A percentile compares a stretch with the other conserved stretches of the same genome.
Evolutionary conservation across 2,113 vertebrate genomes (phyloP).

Genomic region (Hippocampus zosterae): DNA sequence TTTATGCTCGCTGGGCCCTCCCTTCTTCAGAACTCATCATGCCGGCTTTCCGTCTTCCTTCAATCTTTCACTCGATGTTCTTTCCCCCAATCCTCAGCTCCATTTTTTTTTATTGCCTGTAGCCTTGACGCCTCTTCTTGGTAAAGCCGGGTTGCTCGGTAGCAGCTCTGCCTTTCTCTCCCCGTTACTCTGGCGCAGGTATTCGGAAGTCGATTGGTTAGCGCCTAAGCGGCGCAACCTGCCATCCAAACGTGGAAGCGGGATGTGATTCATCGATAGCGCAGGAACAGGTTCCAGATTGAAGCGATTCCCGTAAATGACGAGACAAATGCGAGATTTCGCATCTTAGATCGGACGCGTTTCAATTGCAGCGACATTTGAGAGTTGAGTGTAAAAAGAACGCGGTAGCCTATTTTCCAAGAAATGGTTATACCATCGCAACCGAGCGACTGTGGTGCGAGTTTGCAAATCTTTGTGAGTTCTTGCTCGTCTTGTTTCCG

Average conservation of each 20-base stretch:
- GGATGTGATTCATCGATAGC: too few species aligned
- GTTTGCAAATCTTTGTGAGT: too few species aligned
- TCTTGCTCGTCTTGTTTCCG: background rate
- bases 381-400: too few species aligned
- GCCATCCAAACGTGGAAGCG: too few species aligned
- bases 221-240: background rate
- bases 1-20: background rate
- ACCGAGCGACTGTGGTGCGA: too few species aligned
- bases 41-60: background rate
- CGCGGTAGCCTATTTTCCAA: too few species aligned
- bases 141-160: conserved; percentile 49
- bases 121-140: conserved; percentile 28
- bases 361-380: too few species aligned
- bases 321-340: too few species aligned
- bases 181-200: conserved; percentile 6
- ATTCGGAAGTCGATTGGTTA: background rate
- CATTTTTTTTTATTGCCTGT: background rate
- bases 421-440: too few species aligned
- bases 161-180: conserved; percentile 31
- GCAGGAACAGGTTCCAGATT: conserved; percentile 39
- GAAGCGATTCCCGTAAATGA: too few species aligned
- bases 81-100: conserved; percentile 5
- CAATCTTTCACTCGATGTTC: background rate
- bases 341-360: too few species aligned
- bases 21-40: background rate